Evolutionary conservation across 2,888 invertebrate genomes (phyloP).

Genomic region (Mayetiola destructor): DNA sequence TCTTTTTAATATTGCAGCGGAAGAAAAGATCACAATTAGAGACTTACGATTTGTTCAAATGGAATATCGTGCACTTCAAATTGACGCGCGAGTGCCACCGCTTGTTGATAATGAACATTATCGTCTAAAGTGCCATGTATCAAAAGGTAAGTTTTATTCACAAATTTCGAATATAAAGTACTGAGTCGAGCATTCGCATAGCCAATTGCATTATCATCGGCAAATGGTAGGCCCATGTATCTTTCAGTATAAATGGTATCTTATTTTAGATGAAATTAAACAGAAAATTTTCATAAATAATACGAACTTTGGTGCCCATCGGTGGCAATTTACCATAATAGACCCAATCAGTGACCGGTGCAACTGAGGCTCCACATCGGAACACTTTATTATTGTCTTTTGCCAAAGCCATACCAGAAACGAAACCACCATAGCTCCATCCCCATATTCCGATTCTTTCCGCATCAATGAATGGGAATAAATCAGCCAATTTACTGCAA

Average conservation of each 20-base stretch:
- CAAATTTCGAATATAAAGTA: slow-evolving; percentile 47
- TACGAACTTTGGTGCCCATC: too few relatives aligned
- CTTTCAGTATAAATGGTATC: slow-evolving; percentile 92
- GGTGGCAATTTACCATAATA: slow-evolving; percentile 96
- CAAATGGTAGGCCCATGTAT: slow-evolving; percentile 77
- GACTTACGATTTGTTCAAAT: slow-evolving; percentile 75
- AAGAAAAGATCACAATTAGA: too few relatives aligned
- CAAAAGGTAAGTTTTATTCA: slow-evolving; percentile 66
- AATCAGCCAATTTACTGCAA: not conserved
- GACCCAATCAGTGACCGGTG: slow-evolving; percentile 93
- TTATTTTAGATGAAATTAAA: too few relatives aligned
- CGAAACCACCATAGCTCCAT: slow-evolving; percentile 74
- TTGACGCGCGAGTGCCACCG: slow-evolving; percentile 77
- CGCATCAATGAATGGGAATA: slow-evolving; percentile 44
- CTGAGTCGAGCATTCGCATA: slow-evolving; percentile 66
- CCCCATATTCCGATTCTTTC: slow-evolving; percentile 89
- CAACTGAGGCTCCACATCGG: slow-evolving; percentile 87
- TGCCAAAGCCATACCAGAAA: slow-evolving; percentile 57
- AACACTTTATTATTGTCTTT: slow-evolving; percentile 59
- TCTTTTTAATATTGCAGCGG: not conserved
- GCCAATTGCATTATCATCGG: slow-evolving; percentile 52
- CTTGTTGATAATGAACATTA: slow-evolving; percentile 96
- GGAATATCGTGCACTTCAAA: slow-evolving; percentile 73
- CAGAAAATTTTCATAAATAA: too few relatives aligned
- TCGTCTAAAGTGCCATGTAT: slow-evolving; percentile 91